These are phyloP conservation scores for Saturnia japonica DNA, from an alignment of 2,888 invertebrate species.

Conservation along the genomic window DNA sequence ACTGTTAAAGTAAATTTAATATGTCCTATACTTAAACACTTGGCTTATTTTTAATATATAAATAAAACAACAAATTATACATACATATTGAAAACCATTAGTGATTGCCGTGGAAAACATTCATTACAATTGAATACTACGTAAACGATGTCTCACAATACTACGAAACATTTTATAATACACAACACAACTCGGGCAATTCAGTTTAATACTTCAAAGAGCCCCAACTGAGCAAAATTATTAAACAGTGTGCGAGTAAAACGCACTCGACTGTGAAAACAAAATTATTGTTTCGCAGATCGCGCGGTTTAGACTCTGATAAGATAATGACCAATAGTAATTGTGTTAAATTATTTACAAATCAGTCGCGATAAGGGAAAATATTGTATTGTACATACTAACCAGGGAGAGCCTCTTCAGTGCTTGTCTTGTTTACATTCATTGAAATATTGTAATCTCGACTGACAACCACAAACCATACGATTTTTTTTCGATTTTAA, in stretches of 20 bases:
- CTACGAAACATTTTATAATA: conserved; percentile 34
- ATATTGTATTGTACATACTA: conserved; percentile 43
- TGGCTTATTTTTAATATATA: not conserved
- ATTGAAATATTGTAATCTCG: conserved; percentile 51
- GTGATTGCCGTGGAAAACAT: not conserved
- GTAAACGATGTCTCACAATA: conserved; percentile 25
- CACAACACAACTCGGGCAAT: conserved; percentile 48
- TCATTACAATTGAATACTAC: conserved; percentile 24
- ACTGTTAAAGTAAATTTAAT: not conserved
- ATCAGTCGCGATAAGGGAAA: conserved; percentile 34
- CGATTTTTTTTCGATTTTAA: conserved; percentile 39
- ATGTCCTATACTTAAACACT: not conserved
- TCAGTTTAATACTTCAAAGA: conserved; percentile 43
- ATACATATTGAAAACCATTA: conserved; percentile 8
- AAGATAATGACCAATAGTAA: conserved; percentile 57
- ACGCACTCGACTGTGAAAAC: conserved; percentile 49
- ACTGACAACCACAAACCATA: conserved; percentile 42
- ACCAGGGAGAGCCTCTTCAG: conserved; percentile 60
- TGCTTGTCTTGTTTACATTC: conserved; percentile 53
- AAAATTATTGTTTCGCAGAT: conserved; percentile 42
- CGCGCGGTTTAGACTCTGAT: conserved; percentile 54
- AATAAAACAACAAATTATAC: conserved; percentile 4
- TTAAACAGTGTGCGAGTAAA: conserved; percentile 51
- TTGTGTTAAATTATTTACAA: conserved; percentile 45
- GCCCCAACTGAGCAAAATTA: conserved; percentile 43